Evolutionary conservation across 2,113 vertebrate species (phyloP), one percentile per base, ranked within the genome.

Genomic region (Tachysurus vachellii): DNA sequence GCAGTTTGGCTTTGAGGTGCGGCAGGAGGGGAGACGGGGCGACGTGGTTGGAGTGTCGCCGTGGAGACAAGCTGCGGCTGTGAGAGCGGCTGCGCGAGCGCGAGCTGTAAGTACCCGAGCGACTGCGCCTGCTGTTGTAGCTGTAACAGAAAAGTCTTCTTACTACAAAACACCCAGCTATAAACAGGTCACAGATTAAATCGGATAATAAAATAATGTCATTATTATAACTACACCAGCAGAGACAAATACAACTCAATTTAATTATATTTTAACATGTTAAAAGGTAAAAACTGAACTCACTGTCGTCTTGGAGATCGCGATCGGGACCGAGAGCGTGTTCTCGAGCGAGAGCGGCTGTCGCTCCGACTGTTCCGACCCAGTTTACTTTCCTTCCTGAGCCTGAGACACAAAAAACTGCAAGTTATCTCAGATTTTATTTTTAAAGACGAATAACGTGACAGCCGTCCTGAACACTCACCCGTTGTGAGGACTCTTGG

Each of bases 401-500:
- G 91, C 76, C 98, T 99, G 82, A 9, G 14, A 11, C 16, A 42
- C 1, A 14, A 13, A 0, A 31, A 68, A 13, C 1, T 1, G 26
- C 23, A 75, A 47, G 1, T 81, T 54, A 54, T 11, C 44, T 44
- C 31, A 9, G 2, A 26, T 6, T 21, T 36, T 54, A 12, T 19
- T 17, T 7, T n/a, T 47, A 26, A 50, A n/a, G 0, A 71, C 2
- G 3, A 7, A 70, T 19, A 2, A 68, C 28, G 5, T 7, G 5
- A 53, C 4, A 16, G 47, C 8, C 0, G 3, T 16, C 50, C 13
- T 16, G 9, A 26, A 31, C 77, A 62, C 96, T 87, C 79, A 99
- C 98, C 98, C 98, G 0, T 99, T 99, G 71, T 99, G 98, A 85
- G 98, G 98, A 91, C 98, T 99, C 93, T 99, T 99, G 1, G 96